Evolutionary conservation across 1,140 invertebrate genomes (phyloP), one percentile per base, ranked within the genome.

Genomic region (Steinernema feltiae): DNA sequence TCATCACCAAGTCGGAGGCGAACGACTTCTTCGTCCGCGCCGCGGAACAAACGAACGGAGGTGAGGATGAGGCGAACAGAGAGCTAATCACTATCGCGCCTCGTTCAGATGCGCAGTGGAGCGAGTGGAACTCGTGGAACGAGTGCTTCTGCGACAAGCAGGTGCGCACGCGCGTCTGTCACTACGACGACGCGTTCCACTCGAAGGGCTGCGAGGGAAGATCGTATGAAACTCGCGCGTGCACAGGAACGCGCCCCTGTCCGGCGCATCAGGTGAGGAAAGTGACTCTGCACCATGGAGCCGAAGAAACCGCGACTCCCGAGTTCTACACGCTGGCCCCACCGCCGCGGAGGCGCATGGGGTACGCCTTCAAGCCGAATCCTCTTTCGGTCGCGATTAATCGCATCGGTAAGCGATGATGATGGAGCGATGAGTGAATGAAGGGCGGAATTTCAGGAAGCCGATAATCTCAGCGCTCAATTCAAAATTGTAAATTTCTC

Each of bases 141-240:
- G 53, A 63, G 53, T 63, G 53, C 53, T 63, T 63, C 53, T 63
- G 53, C 24, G 24, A 63, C 15, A 63, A 63, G 53, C 53, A 63
- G 24, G 53, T 63, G 12, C 53, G 53, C 2, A 63, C 53, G 12
- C 53, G 53, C 53, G 53, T 63, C 12, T 63, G 53, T 21, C 15
- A 63, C 15, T 63, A 63, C 53, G 53, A 63, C 53, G 53, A 63
- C 53, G 53, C 53, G 15, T 63, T 63, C 53, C 53, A 63, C 53
- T 63, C 53, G 15, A 63, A 63, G 53, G 53, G 53, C 2, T 63
- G 53, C 24, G 53, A 63, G 53, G 53, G 53, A 27, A 63, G 24
- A 27, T 63, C 53, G 12, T 63, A 63, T 21, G 53, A 63, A 27
- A 17, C 53, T 3, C 53, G 53, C 53, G 53, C 53, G 7, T 63